Base-by-base conservation (phyloP, 2,888 invertebrate species). In the Macropis europaea region DNA sequence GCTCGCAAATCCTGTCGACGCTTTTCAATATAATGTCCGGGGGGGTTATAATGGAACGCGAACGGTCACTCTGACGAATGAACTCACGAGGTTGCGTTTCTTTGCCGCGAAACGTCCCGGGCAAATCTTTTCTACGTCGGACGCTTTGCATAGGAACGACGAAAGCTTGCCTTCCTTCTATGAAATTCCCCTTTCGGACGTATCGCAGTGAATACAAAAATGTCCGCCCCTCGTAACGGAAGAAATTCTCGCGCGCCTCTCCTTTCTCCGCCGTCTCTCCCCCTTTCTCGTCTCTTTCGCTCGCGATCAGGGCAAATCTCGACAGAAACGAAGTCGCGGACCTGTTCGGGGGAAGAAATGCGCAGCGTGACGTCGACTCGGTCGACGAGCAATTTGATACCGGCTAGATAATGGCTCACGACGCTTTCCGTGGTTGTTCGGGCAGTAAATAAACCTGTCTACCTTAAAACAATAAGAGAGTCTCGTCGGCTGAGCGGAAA, bases 401-500 rank as follows among this genome's bases (percentile, higher is more conserved):
- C 38, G 48, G 36, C 36, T 22, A 43, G 52, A 61, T 59, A 63
- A 61, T 11, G 59, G 32, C 42, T 34, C 67, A 61, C 62, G 59
- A 64, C 70, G 71, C 76, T 84, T 75, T 62, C 64, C 82, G 83
- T 80, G 83, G 85, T 87, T 84, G 84, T 86, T 86, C 85, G 83
- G 80, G 85, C 84, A 85, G 86, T 86, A 87, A 87, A 87, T 88
- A 87, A 88, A 87, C 82, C 88, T 87, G 87, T 87, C 86, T 77
- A 82, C 84, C 83, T 84, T 84, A 82, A 87, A 86, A 86, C 86
- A 85, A 86, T 86, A 86, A 86, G 83, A 85, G 76, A 81, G 81
- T 83, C 82, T 82, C 78, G 76, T 62, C 75, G 72, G 40, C 69
- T 71, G 82, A 85, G 79, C 81, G 79, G 71, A 69, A 73, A 74